These are phyloP conservation scores for Tenodera sinensis DNA, from an alignment of 2,888 invertebrate species.

Conservation along the genomic window DNA sequence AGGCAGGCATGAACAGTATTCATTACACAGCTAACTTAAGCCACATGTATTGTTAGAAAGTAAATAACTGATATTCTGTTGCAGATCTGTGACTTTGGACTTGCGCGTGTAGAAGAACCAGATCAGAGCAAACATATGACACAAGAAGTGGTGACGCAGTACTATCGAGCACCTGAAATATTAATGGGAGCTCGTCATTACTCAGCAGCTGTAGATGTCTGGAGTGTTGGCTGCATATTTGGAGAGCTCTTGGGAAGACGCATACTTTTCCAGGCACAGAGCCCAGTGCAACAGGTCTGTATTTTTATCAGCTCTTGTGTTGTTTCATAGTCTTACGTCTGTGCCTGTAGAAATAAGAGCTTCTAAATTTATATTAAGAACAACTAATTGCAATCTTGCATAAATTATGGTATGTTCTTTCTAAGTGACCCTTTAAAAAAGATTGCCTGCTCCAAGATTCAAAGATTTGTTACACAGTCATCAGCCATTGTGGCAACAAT, in stretches of 20 bases:
- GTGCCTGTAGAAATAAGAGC: no score
- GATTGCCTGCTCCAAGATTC: no score
- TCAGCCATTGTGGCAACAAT: no score
- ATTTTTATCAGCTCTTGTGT: neutral
- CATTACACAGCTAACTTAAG: no score
- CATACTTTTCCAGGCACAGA: conserved; percentile 97
- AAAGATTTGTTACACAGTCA: no score
- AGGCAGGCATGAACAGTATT: no score
- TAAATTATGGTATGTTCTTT: no score
- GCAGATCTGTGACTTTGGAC: conserved; percentile 97
- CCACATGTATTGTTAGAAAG: neutral
- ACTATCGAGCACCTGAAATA: conserved; percentile 98
- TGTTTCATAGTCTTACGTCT: neutral
- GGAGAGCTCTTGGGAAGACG: conserved; percentile 93
- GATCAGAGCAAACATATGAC: conserved; percentile 95
- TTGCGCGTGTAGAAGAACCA: conserved; percentile 96
- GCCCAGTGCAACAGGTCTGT: conserved; percentile 88
- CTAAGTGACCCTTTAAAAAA: no score
- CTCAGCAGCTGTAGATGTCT: conserved; percentile 94
- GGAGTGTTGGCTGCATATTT: conserved; percentile 99
- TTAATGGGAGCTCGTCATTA: conserved; percentile 98
- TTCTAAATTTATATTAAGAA: neutral
- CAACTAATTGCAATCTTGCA: no score
- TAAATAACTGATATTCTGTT: conserved; percentile 14
- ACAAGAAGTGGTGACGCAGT: conserved; percentile 99